These are phyloP conservation scores for Drosophila gunungcola DNA, from an alignment of 1,140 invertebrate species.

Conservation along the genomic window DNA sequence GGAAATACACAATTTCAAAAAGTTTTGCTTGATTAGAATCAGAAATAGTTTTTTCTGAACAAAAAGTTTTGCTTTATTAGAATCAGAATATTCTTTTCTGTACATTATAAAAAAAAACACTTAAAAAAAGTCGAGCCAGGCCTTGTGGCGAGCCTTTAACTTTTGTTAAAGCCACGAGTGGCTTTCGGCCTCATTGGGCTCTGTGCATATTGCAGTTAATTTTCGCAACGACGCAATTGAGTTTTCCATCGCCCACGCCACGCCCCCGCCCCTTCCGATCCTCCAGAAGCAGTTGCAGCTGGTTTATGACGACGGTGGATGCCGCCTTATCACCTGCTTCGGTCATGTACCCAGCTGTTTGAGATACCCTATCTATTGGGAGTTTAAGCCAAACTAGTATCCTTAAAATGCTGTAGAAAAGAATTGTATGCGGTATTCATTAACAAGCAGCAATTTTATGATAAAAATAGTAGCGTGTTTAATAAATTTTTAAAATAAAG, in stretches of 20 bases:
- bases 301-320: slow-evolving; percentile 69
- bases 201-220: slow-evolving; percentile 66
- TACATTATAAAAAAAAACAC: not conserved
- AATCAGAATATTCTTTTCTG: not conserved
- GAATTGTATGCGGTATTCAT: no score
- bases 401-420: no score
- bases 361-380: slow-evolving; percentile 12
- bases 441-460: no score
- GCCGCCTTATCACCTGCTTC: slow-evolving; percentile 72
- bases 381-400: no score
- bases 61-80: not conserved
- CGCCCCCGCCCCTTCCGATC: slow-evolving; percentile 45
- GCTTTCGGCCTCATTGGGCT: slow-evolving; percentile 25
- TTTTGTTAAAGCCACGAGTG: slow-evolving; percentile 55
- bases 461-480: no score
- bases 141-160: slow-evolving; percentile 65
- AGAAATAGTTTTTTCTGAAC: not conserved
- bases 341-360: slow-evolving; percentile 51
- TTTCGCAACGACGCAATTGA: slow-evolving; percentile 78
- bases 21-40: no score
- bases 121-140: slow-evolving; percentile 1
- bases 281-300: slow-evolving; percentile 47
- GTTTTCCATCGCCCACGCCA: slow-evolving; percentile 61
- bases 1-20: no score
- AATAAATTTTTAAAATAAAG: no score